Base-by-base conservation (phyloP, 2,888 invertebrate genomes). In the Nephrotoma guestfalica region DNA sequence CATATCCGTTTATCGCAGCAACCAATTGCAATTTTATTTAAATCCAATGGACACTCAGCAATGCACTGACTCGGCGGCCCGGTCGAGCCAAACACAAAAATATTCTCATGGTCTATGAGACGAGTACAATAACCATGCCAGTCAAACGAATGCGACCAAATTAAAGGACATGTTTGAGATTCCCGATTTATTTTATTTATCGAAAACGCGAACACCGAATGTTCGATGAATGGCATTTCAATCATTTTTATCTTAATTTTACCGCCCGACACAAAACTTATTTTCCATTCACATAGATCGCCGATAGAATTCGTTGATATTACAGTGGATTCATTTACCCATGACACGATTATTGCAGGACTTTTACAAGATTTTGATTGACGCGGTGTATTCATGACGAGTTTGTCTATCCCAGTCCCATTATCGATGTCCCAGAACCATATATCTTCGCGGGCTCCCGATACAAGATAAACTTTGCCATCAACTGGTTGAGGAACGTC, bases 1-100 rank as follows among this genome's bases (percentile, higher is more conserved):
- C 96, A 96, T 4, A 97, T 91, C 51, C 96, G 93, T 13, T 97
- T 94, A 90, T 97, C 97, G 0, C 96, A 95, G 13, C 94, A 94
- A 18, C 95, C 95, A 88, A 97, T 91, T 0, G 97, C 97, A 86
- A 30, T 86, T 91, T 91, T 91, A 88, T 91, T 91, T 90, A 91
- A 90, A 87, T 91, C 91, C 86, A 91, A 90, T 3, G 91, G 91
- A 85, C 91, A 90, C 87, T 91, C 91, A 41, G 89, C 87, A 88
- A 91, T 90, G 45, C 30, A 85, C 30, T 85, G 15, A 7, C 41
- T 41, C 6, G 84, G 41, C 7, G 71, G 7, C 9, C 30, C 18
- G 2, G 30, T 71, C 1, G 71, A 30, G 2, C 71, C 71, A 71
- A 71, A 71, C n/a, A 42, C n/a, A 41, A 84, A 41, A 15, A 84